phyloP scores from a whole-genome alignment of 1,140 invertebrate species.

The Nasonia giraulti region DNA sequence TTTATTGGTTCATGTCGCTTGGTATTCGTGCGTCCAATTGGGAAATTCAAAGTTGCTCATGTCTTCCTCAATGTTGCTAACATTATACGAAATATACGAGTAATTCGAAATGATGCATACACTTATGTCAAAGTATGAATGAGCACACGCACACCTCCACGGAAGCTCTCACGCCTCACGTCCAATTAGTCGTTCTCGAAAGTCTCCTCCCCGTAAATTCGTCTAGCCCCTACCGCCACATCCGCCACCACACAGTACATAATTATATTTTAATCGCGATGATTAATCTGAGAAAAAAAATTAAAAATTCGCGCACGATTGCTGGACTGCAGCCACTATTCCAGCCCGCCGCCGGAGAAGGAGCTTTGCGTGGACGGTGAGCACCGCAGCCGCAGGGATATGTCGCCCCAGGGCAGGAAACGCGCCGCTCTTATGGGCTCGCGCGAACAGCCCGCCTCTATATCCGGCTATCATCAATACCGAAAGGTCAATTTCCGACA shows the following conservation, averaged over 20 bases:
- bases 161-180: background rate
- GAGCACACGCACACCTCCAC: background rate
- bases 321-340: conserved; percentile 72
- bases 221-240: background rate
- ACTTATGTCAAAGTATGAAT: too few relatives aligned
- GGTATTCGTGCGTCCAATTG: too few relatives aligned
- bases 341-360: conserved; percentile 79
- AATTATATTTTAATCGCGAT: conserved; percentile 32
- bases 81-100: too few relatives aligned
- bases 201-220: background rate
- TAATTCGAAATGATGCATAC: too few relatives aligned
- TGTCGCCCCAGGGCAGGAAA: conserved; percentile 85
- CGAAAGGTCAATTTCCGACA: conserved; percentile 68
- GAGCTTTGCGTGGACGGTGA: conserved; percentile 75
- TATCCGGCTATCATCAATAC: conserved; percentile 71
- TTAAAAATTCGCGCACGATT: conserved; percentile 63
- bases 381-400: conserved; percentile 81
- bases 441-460: conserved; percentile 73
- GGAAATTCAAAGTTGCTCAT: too few relatives aligned
- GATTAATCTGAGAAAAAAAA: conserved; percentile 54
- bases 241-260: background rate
- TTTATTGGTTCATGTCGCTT: too few relatives aligned
- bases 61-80: too few relatives aligned
- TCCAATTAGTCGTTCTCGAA: background rate
- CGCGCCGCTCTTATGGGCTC: conserved; percentile 79